Conservation (phyloP, 2,113 vertebrate genomes). For the Orycteropus afer region DNA sequence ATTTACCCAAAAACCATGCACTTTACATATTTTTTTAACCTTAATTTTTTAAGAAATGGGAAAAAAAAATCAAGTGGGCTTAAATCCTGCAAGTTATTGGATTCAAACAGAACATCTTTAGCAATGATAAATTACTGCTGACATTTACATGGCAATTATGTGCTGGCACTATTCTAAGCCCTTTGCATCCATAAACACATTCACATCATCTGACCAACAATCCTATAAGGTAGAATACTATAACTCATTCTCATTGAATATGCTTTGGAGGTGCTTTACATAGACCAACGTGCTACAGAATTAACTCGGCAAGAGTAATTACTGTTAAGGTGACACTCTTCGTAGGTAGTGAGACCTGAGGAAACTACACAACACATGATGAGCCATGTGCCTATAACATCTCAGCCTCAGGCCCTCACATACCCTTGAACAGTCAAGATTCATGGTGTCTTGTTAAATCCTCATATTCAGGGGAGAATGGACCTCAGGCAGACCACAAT, state of each 20-base stretch:
- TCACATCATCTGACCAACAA: neutral
- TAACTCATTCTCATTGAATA: neutral
- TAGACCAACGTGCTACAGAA: neutral
- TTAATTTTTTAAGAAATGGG: neutral
- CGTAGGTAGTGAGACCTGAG: neutral
- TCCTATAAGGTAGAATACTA: neutral
- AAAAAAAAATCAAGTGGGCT: neutral
- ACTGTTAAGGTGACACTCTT: neutral
- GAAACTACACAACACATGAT: neutral
- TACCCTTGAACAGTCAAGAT: neutral
- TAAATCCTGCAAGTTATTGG: neutral
- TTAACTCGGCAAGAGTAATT: neutral
- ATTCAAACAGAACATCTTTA: neutral
- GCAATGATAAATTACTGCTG: neutral
- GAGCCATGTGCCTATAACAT: neutral
- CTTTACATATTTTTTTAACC: conserved; percentile 17
- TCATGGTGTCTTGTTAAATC: neutral
- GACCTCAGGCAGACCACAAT: neutral
- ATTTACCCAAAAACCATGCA: neutral
- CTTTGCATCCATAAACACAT: neutral
- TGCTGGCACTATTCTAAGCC: neutral
- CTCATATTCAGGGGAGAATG: neutral
- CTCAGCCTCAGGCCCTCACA: neutral
- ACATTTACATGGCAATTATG: neutral
- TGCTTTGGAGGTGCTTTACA: neutral